Conservation (phyloP, 2,113 vertebrate genomes). For the Microcebus griseorufus region DNA sequence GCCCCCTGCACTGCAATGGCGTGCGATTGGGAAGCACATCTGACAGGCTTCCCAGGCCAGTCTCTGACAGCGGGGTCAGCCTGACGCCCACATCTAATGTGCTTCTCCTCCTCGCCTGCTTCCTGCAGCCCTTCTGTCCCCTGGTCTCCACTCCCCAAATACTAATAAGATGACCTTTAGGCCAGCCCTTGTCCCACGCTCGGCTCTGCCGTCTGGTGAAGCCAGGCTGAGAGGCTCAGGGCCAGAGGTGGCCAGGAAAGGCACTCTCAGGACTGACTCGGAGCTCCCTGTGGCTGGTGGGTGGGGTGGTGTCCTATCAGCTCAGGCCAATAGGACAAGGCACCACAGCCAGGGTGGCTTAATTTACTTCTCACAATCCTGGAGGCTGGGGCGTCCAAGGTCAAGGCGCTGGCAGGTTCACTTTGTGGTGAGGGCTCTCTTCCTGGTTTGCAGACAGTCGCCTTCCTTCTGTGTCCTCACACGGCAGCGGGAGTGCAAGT, state of each 20-base stretch:
- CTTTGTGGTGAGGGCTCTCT: background rate
- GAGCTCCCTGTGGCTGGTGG: accelerated
- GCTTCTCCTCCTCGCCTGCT: accelerated
- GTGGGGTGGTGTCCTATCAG: background rate
- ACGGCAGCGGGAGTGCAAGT: too few species aligned
- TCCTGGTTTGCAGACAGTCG: background rate
- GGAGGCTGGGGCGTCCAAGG: background rate
- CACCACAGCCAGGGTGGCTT: background rate
- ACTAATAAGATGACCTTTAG: background rate
- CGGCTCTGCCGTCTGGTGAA: background rate
- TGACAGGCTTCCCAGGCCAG: background rate
- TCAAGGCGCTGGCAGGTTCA: too few species aligned
- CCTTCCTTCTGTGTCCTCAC: background rate
- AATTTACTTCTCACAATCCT: too few species aligned
- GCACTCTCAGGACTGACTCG: background rate
- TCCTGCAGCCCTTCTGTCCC: background rate
- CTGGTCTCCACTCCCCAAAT: too few species aligned
- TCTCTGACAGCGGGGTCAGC: background rate
- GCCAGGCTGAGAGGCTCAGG: background rate
- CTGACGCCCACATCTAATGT: accelerated
- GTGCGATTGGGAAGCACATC: background rate
- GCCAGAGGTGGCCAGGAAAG: background rate
- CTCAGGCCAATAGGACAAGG: too few species aligned
- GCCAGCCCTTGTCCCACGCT: background rate
- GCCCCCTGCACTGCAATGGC: background rate